Evolutionary conservation across 1,140 invertebrate species (phyloP).

Genomic region (Drosophila pallidifrons): DNA sequence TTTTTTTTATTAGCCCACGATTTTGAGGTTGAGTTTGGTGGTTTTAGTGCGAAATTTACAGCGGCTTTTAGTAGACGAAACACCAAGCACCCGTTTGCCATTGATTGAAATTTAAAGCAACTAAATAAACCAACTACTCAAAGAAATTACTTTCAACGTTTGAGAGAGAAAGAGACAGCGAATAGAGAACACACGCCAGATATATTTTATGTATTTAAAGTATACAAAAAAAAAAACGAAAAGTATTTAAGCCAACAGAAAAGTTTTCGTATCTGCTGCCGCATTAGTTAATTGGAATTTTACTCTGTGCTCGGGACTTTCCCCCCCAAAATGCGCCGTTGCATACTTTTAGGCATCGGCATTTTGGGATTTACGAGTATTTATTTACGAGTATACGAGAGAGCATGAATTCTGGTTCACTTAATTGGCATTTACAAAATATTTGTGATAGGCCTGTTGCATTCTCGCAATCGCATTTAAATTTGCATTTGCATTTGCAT

Average conservation of each 20-base stretch:
- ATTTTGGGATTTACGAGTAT: slow-evolving; percentile 8
- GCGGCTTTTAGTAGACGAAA: slow-evolving; percentile 79
- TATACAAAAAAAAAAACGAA: no score
- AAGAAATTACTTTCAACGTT: slow-evolving; percentile 32
- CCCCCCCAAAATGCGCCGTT: slow-evolving; percentile 7
- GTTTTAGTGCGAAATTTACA: slow-evolving; percentile 81
- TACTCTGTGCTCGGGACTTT: neutral
- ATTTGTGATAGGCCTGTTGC: slow-evolving; percentile 18
- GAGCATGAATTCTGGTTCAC: neutral
- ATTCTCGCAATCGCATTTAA: slow-evolving; percentile 5
- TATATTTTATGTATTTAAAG: neutral
- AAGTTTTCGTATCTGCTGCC: slow-evolving; percentile 28
- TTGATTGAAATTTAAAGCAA: slow-evolving; percentile 55
- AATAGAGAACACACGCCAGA: slow-evolving; percentile 19
- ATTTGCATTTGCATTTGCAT: neutral
- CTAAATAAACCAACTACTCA: slow-evolving; percentile 40
- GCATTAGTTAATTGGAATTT: slow-evolving; percentile 14
- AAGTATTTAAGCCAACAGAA: slow-evolving; percentile 7
- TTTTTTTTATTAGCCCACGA: slow-evolving; percentile 62
- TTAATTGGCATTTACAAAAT: slow-evolving; percentile 35
- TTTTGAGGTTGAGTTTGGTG: slow-evolving; percentile 56
- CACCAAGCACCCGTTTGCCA: slow-evolving; percentile 73
- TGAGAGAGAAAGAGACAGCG: slow-evolving; percentile 31
- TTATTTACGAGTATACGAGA: slow-evolving; percentile 13
- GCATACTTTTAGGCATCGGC: slow-evolving; percentile 56